A percentile compares a stretch with the other conserved stretches of the same genome.
Conservation (phyloP, 2,113 vertebrate species). For the Gymnogyps californianus region DNA sequence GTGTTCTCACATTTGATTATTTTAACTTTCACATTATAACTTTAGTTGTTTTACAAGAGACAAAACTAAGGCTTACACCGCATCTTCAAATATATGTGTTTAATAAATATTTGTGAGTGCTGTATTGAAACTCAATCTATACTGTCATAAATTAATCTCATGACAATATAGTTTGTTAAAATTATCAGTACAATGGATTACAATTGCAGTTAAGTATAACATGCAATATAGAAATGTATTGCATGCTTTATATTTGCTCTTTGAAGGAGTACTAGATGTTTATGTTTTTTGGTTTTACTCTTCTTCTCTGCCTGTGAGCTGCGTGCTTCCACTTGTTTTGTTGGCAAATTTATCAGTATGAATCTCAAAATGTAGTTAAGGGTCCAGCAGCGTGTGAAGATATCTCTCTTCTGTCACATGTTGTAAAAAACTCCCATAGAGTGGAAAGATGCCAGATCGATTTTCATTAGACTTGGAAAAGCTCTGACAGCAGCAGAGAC, state of each 20-base stretch:
- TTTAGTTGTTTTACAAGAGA: background rate
- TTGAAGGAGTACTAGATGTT: background rate
- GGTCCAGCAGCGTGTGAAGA: background rate
- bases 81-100: background rate
- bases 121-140: background rate
- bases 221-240: background rate
- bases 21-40: background rate
- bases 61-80: background rate
- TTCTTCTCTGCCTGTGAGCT: background rate
- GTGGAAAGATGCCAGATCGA: background rate
- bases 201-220: background rate
- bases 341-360: background rate
- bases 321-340: background rate
- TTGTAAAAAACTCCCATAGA: background rate
- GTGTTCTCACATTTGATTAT: background rate
- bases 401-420: background rate
- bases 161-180: background rate
- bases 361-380: background rate
- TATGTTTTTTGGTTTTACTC: background rate
- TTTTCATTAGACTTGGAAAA: slow-evolving; percentile 4
- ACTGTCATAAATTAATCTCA: background rate
- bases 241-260: background rate
- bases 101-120: background rate
- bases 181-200: background rate
- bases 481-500: background rate